A percentile compares a stretch with the other conserved stretches of the same genome.
phyloP scores from a whole-genome alignment of 2,888 invertebrate genomes.

The Tricholauxania praeusta region DNA sequence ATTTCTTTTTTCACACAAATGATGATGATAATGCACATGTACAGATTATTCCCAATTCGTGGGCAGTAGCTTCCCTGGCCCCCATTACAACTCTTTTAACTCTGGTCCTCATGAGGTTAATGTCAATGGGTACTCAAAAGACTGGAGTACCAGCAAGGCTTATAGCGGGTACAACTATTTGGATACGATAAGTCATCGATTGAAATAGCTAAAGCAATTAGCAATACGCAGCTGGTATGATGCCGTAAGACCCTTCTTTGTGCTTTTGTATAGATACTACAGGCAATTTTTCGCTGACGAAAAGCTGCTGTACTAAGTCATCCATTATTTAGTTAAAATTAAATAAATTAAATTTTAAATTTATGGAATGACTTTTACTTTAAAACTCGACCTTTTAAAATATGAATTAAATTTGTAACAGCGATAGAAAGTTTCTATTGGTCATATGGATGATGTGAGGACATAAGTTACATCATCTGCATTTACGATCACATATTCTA shows the following conservation, averaged over 20 bases:
- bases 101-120: slow-evolving; percentile 59
- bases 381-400: no score
- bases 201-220: slow-evolving; percentile 50
- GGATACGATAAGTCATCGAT: slow-evolving; percentile 61
- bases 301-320: no score
- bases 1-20: neutral
- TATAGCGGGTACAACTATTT: slow-evolving; percentile 61
- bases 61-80: slow-evolving; percentile 59
- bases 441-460: no score
- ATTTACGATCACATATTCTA: no score
- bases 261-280: slow-evolving; percentile 39
- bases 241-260: slow-evolving; percentile 43
- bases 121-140: slow-evolving; percentile 56
- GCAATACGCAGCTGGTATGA: slow-evolving; percentile 41
- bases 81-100: slow-evolving; percentile 50
- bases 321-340: no score
- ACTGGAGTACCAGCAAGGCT: slow-evolving; percentile 63
- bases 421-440: no score
- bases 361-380: no score
- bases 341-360: no score
- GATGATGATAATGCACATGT: slow-evolving; percentile 35
- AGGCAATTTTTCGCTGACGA: no score
- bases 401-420: no score
- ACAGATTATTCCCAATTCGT: slow-evolving; percentile 64
- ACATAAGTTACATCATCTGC: no score